phyloP scores from a whole-genome alignment of 2,113 vertebrate species.

The Synchiropus splendidus region DNA sequence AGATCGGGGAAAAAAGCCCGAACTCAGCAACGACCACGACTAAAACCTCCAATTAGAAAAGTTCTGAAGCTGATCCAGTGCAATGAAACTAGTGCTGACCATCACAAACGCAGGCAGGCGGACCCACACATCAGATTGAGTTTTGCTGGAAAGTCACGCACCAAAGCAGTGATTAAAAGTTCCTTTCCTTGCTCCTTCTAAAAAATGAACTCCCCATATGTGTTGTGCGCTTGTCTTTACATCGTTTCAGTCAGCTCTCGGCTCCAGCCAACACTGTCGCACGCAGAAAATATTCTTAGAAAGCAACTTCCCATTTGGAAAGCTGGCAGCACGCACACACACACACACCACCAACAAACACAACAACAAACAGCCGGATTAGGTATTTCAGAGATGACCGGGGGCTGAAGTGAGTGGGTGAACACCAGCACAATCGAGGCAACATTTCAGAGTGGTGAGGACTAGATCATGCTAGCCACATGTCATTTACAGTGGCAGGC shows the following conservation, averaged over 20 bases:
- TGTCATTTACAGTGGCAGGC: slow-evolving; percentile 29
- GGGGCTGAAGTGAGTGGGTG: slow-evolving; percentile 24
- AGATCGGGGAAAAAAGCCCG: slow-evolving; percentile 52
- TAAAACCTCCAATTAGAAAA: slow-evolving; percentile 62
- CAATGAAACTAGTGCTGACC: slow-evolving; percentile 52
- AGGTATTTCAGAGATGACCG: slow-evolving; percentile 25
- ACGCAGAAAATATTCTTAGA: slow-evolving; percentile 49
- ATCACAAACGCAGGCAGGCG: slow-evolving; percentile 10
- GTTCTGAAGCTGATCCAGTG: slow-evolving; percentile 48
- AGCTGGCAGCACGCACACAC: slow-evolving; percentile 3
- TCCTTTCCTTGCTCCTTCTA: slow-evolving; percentile 19
- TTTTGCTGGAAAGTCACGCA: slow-evolving; percentile 3
- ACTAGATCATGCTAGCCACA: slow-evolving; percentile 41
- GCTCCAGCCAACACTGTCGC: slow-evolving; percentile 1
- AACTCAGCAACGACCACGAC: slow-evolving; percentile 74
- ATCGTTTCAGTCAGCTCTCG: too few relatives aligned
- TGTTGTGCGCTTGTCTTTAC: too few relatives aligned
- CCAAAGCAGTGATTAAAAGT: slow-evolving; percentile 1
- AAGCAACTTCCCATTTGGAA: slow-evolving; percentile 39
- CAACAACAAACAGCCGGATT: slow-evolving; percentile 36
- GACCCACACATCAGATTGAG: neutral
- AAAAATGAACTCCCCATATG: too few relatives aligned
- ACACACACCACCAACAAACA: slow-evolving; percentile 1
- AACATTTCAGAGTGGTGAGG: slow-evolving; percentile 32
- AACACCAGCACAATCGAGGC: slow-evolving; percentile 21